Evolutionary conservation across 2,888 invertebrate genomes (phyloP), one percentile per base, ranked within the genome.

Genomic region (Nomada ferruginata): DNA sequence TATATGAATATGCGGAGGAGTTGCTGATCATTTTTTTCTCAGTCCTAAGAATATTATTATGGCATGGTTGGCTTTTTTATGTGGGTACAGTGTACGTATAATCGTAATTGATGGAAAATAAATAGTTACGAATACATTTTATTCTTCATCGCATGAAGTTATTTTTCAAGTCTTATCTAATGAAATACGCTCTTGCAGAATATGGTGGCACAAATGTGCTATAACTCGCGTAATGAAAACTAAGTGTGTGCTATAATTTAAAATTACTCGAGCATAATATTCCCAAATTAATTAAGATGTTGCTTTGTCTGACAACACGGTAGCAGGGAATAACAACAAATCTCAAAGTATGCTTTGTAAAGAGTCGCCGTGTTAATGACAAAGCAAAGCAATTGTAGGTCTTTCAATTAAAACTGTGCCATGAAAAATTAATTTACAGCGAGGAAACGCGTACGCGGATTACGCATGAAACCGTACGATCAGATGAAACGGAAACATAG

Each of bases 401-500:
- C 26, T 66, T 53, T 53, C 36, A n/a, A n/a, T 59, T 23, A 26
- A 52, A 52, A 36, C 13, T 53, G 52, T 10, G 29, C 9, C 29
- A 36, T n/a, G 53, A 53, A n/a, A 26, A 57, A 26, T 44, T 69
- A 18, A 69, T 59, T 70, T 70, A 29, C 15, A n/a, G 7, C 29
- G 15, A 5, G 5, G 36, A 13, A 60, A 59, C 44, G 23, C 50
- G n/a, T n/a, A 23, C 59, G n/a, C 15, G 29, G 7, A 0, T 50
- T 23, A 18, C 23, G 23, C 5, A 20, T 4, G 13, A 18, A 52
- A 26, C 9, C 9, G 20, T 42, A 50, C 15, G 15, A 61, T 20
- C 18, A 52, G 29, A 61, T 61, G 42, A 63, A 72, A 44, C 53
- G 2, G n/a, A 20, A 65, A 7, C 29, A 13, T 9, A 10, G 52